Evolutionary conservation across 2,797 vertebrate species (phyloP).

Genomic region (Phoebastria nigripes): DNA sequence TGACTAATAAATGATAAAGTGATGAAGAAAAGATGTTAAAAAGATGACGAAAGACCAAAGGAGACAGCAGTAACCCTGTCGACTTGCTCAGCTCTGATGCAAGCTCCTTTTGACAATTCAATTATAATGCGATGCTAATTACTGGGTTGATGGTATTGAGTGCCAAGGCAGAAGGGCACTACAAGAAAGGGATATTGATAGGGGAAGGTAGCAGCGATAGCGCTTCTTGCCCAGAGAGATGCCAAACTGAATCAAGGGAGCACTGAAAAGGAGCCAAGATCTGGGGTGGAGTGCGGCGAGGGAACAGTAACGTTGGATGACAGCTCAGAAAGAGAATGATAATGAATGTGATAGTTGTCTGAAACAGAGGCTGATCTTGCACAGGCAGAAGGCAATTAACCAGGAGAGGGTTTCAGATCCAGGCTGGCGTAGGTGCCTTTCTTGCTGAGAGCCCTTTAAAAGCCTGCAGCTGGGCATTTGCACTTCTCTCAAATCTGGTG

Average conservation of each 20-base stretch:
- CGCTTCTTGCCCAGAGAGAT: not conserved
- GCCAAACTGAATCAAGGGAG: not conserved
- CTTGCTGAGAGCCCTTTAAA: not conserved
- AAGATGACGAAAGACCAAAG: not conserved
- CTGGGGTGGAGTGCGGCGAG: not conserved
- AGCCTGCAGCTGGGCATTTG: not conserved
- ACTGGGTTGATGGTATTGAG: not conserved
- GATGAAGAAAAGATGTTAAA: not conserved
- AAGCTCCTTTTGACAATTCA: not conserved
- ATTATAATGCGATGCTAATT: not conserved
- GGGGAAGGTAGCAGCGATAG: not conserved
- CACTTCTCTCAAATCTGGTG: not conserved
- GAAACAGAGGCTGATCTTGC: not conserved
- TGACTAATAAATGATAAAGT: not conserved
- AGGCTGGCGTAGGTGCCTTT: not conserved
- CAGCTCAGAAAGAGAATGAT: not conserved
- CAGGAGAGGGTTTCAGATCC: not conserved
- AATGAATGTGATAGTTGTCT: not conserved
- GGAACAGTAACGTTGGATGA: not conserved
- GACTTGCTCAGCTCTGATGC: not conserved
- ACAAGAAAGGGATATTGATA: not conserved
- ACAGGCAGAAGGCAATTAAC: not conserved
- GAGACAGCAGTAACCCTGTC: not conserved
- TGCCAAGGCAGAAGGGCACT: not conserved
- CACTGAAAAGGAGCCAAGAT: not conserved